A percentile compares a stretch with the other conserved stretches of the same genome.
phyloP scores from a whole-genome alignment of 2,797 vertebrate species.

The Fringilla coelebs region DNA sequence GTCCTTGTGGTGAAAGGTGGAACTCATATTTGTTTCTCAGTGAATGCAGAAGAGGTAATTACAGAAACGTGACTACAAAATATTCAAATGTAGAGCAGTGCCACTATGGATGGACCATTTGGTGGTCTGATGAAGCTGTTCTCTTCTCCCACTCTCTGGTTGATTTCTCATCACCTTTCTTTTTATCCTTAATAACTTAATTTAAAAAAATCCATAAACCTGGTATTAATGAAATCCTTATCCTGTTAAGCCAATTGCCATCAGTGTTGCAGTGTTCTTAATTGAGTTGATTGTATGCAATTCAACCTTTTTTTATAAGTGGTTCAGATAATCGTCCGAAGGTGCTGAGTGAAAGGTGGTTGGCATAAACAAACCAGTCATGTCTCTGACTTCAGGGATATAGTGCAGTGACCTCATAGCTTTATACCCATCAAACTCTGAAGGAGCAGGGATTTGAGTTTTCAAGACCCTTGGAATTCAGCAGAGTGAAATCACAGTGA shows the following conservation, averaged over 20 bases:
- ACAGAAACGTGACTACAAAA: not conserved
- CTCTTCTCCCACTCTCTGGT: not conserved
- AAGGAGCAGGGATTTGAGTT: not conserved
- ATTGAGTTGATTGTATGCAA: not conserved
- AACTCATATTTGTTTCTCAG: not conserved
- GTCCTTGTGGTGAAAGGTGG: not conserved
- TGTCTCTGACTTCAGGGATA: not conserved
- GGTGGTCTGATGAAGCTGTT: not conserved
- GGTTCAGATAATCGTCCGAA: not conserved
- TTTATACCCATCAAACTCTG: not conserved
- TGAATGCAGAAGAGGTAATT: not conserved
- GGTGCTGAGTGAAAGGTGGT: not conserved
- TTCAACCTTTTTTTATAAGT: not conserved
- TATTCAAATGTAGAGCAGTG: not conserved
- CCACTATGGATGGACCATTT: not conserved
- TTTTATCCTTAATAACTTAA: not conserved
- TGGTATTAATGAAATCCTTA: not conserved
- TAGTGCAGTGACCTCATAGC: not conserved
- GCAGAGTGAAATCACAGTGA: not conserved
- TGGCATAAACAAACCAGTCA: not conserved
- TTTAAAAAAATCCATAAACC: not conserved
- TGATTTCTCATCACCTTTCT: not conserved
- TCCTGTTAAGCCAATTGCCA: not conserved
- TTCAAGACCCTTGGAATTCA: not conserved
- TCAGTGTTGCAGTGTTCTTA: not conserved